Evolutionary conservation across 2,888 invertebrate genomes (phyloP), one percentile per base, ranked within the genome.

Genomic region (Patella ulyssiponensis): DNA sequence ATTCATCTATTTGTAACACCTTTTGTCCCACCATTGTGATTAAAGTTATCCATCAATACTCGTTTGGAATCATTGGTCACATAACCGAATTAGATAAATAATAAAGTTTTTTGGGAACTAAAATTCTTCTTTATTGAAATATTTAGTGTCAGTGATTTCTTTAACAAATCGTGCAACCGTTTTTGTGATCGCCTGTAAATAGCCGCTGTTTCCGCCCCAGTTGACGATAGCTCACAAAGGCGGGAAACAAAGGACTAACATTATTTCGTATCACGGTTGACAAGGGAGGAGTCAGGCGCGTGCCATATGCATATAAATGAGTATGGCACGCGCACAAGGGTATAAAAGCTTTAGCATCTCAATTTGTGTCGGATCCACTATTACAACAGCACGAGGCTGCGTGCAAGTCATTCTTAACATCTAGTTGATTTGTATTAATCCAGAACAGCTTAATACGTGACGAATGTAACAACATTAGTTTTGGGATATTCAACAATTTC

Each of bases 1-100:
- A 54, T 74, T 73, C 74, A 77, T 77, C 73, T 77, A 77, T 77
- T 77, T 77, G 73, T 77, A 77, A 77, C 74, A 74, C 33, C 69
- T 73, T 33, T 27, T 52, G 23, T 33, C n/a, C 51, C 51, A 33
- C 44, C 14, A 52, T 44, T 14, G 54, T 27, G 15, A 71, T 51
- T 64, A 27, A 27, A 23, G 54, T 70, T 27, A 64, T 27, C 53
- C 69, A 70, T 53, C 51, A 54, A 70, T 54, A 52, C 56, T 23
- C 3, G 12, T 9, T 44, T 4, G 23, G 64, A 64, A 64, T 64
- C 64, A 3, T 23, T 23, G 14, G 64, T 64, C 23, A 64, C n/a
- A 64, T 64, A 64, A 64, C 64, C 20, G 64, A 64, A 23, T 64
- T 23, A 64, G 64, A 64, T 23, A 64, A 64, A 64, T 12, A 64